Percentiles rank a stretch among this genome's conserved stretches.
Evolutionary conservation across 2,797 vertebrate genomes (phyloP).

Genomic region (Myoxocephalus aenaeus): DNA sequence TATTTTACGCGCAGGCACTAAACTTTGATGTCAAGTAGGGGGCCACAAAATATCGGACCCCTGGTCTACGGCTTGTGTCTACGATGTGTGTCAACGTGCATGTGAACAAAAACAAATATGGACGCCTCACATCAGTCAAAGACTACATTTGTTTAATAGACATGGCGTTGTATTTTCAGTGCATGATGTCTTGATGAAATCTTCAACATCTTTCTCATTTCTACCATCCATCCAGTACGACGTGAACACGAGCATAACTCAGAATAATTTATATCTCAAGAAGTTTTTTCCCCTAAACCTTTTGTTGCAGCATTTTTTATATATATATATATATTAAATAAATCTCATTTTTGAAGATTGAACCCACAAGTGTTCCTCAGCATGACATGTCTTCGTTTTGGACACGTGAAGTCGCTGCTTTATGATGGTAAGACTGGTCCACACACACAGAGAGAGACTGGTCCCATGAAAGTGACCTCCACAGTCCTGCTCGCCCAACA

Average conservation of each 20-base stretch:
- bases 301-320: neutral
- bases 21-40: no score
- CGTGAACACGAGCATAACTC: neutral
- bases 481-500: conserved; percentile 16
- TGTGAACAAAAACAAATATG: neutral
- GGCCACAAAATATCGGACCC: no score
- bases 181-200: neutral
- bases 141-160: neutral
- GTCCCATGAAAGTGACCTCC: conserved; percentile 41
- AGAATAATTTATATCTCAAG: neutral
- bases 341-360: neutral
- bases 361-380: neutral
- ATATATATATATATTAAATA: neutral
- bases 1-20: no score
- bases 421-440: neutral
- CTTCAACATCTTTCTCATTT: neutral
- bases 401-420: conserved; percentile 16
- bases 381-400: neutral
- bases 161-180: neutral
- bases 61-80: neutral
- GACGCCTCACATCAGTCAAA: no score
- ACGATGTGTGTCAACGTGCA: neutral
- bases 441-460: conserved; percentile 42
- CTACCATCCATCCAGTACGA: neutral
- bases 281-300: neutral